Conservation (phyloP, 2,797 vertebrate species). For the Vireo griseus region DNA sequence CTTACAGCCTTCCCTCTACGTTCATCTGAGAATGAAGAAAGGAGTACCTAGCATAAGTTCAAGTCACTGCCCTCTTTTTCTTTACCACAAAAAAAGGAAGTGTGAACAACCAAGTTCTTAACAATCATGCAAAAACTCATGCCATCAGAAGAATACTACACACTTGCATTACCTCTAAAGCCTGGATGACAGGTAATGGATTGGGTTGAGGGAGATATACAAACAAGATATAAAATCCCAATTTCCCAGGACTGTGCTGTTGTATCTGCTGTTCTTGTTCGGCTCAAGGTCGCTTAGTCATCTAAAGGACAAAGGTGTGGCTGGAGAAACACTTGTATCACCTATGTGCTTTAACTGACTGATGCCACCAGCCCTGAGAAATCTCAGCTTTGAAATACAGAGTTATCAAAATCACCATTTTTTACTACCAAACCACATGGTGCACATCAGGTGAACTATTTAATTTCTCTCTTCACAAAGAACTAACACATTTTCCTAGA, state of each 20-base stretch:
- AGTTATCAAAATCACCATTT: not conserved
- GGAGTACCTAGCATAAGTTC: not conserved
- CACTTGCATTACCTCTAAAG: not conserved
- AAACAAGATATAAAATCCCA: not conserved
- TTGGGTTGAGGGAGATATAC: not conserved
- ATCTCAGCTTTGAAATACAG: not conserved
- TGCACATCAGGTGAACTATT: not conserved
- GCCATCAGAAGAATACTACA: not conserved
- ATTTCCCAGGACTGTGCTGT: not conserved
- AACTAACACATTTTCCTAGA: not conserved
- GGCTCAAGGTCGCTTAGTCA: not conserved
- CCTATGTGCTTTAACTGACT: not conserved
- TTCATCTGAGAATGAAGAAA: not conserved
- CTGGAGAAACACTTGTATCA: not conserved
- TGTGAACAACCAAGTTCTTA: not conserved
- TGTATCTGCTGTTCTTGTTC: not conserved
- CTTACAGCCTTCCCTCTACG: not conserved
- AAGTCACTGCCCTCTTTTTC: not conserved
- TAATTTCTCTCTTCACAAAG: not conserved
- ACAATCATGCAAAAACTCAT: not conserved
- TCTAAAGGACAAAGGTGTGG: not conserved
- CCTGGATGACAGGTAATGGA: not conserved
- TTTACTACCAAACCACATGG: not conserved
- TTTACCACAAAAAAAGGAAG: not conserved
- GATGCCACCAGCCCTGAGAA: not conserved